phyloP scores from a whole-genome alignment of 2,797 vertebrate species.

The Hapalemur alaotrensis region DNA sequence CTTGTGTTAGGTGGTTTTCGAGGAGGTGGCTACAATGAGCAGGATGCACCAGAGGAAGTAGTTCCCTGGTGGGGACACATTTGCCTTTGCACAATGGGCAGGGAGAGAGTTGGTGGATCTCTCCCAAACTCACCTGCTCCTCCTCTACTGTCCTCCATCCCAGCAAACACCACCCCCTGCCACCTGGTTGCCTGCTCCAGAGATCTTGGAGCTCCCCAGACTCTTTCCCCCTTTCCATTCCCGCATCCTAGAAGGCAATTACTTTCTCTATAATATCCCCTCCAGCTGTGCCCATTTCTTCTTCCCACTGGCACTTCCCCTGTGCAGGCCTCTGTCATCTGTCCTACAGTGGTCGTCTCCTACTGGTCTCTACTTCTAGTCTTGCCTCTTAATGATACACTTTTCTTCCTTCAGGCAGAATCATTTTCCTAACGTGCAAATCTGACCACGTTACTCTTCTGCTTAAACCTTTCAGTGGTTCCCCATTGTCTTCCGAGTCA shows the following conservation, averaged over 20 bases:
- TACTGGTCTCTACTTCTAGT: neutral
- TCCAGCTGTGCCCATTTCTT: neutral
- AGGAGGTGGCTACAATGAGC: neutral
- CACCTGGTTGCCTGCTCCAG: rapidly evolving
- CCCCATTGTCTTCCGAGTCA: neutral
- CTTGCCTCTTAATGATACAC: neutral
- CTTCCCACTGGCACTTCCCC: neutral
- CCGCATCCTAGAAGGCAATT: rapidly evolving
- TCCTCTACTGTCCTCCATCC: neutral
- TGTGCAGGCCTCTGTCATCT: rapidly evolving
- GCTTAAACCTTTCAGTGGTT: neutral
- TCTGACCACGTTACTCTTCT: too few relatives aligned
- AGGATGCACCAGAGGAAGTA: too few relatives aligned
- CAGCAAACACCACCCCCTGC: rapidly evolving
- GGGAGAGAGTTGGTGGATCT: neutral
- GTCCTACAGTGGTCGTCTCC: too few relatives aligned
- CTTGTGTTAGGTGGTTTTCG: neutral
- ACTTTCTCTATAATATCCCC: neutral
- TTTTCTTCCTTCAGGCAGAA: neutral
- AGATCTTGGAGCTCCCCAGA: neutral
- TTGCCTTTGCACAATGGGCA: neutral
- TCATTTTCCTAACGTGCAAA: neutral
- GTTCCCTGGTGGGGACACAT: neutral
- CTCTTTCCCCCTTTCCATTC: rapidly evolving
- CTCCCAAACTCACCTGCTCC: neutral